phyloP scores from a whole-genome alignment of 2,797 vertebrate genomes.

The Iguana delicatissima region DNA sequence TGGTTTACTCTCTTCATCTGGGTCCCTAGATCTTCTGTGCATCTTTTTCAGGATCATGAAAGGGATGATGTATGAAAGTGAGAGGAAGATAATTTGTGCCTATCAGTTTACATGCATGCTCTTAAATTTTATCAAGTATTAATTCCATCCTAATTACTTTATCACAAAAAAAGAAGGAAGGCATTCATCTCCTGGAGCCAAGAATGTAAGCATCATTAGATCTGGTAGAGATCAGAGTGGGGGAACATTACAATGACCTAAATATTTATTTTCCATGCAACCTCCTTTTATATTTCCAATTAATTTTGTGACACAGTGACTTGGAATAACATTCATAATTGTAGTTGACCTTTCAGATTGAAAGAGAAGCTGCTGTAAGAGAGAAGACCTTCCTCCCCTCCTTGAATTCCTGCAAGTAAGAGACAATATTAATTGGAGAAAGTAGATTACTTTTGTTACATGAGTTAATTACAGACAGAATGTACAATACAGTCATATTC shows the following conservation, averaged over 20 bases:
- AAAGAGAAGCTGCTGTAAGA: slow-evolving; percentile 43
- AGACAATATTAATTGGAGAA: slow-evolving; percentile 49
- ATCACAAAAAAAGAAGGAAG: neutral
- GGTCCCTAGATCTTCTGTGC: too few relatives aligned
- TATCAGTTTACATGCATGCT: too few relatives aligned
- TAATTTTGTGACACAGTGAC: slow-evolving; percentile 39
- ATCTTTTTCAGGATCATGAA: too few relatives aligned
- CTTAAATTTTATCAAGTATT: neutral
- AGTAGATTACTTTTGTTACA: slow-evolving; percentile 42
- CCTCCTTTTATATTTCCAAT: slow-evolving; percentile 31
- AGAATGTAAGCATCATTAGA: neutral
- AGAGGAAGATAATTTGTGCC: too few relatives aligned
- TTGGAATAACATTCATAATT: slow-evolving; percentile 47
- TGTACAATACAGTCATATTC: slow-evolving; percentile 33
- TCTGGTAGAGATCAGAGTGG: neutral
- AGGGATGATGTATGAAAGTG: too few relatives aligned
- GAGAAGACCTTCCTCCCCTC: neutral
- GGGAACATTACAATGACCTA: neutral
- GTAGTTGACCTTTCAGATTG: slow-evolving; percentile 55
- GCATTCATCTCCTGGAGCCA: neutral
- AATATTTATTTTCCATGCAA: neutral
- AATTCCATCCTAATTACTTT: neutral
- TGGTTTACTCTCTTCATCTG: too few relatives aligned
- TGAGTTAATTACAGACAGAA: slow-evolving; percentile 42
- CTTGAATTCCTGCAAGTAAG: slow-evolving; percentile 33